Evolutionary conservation across 2,113 vertebrate species (phyloP).

Genomic region (Myrmophylax atrothorax): DNA sequence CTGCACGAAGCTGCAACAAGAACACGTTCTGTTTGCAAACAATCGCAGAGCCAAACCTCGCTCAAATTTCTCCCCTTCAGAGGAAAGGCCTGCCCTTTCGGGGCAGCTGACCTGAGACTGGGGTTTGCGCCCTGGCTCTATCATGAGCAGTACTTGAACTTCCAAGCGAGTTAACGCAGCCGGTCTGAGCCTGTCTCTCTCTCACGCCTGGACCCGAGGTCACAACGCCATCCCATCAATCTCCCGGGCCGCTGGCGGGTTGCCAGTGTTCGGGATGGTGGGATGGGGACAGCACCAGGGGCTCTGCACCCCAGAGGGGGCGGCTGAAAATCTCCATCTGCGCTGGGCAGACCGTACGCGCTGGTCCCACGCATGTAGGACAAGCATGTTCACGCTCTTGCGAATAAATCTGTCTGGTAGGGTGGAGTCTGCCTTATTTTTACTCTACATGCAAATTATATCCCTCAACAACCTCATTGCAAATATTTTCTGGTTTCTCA

Average conservation of each 20-base stretch:
- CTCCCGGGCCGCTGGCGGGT: accelerated
- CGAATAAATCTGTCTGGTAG: background rate
- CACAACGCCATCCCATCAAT: accelerated
- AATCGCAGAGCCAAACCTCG: background rate
- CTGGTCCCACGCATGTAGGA: background rate
- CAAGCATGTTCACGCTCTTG: background rate
- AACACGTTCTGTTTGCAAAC: background rate
- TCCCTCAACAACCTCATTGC: background rate
- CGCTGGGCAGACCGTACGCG: accelerated
- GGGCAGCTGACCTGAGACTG: background rate
- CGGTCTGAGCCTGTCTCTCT: background rate
- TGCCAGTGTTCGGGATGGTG: accelerated
- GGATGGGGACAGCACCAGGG: accelerated
- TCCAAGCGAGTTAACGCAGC: accelerated
- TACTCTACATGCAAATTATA: constrained; percentile 45
- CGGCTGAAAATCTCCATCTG: too few species aligned
- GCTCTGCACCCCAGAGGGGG: background rate
- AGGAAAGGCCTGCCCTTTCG: background rate
- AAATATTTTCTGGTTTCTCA: constrained; percentile 31
- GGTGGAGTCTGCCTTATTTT: constrained; percentile 51
- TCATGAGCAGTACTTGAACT: accelerated
- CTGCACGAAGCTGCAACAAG: background rate
- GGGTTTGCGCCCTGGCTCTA: background rate
- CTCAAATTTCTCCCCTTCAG: background rate
- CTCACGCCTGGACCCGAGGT: accelerated